Conservation (phyloP, 2,113 vertebrate genomes). For the Chlorodrepanis virens region DNA sequence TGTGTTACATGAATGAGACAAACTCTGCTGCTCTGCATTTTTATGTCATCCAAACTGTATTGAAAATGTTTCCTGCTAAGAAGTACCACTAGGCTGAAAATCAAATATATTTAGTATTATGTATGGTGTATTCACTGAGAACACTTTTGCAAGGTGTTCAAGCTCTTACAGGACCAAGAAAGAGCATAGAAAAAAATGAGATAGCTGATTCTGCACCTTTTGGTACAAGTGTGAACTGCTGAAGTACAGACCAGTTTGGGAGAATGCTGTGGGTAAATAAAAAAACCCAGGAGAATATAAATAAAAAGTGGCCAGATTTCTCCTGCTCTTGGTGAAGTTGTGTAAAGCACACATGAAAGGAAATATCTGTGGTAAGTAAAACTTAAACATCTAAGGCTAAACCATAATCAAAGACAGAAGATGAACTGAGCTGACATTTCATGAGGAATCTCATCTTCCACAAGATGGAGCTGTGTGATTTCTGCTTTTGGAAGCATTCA, state of each 20-base stretch:
- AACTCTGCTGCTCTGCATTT: background rate
- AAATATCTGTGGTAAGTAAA: background rate
- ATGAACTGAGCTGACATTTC: background rate
- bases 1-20: background rate
- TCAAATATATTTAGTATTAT: background rate
- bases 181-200: background rate
- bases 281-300: background rate
- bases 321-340: background rate
- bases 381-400: background rate
- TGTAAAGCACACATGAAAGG: background rate
- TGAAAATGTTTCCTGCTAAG: background rate
- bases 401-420: background rate
- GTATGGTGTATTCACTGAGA: background rate
- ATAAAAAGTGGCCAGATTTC: background rate
- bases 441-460: background rate
- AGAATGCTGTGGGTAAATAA: background rate
- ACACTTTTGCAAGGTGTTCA: background rate
- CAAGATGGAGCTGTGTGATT: constrained; percentile 72
- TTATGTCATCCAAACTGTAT: background rate
- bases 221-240: background rate
- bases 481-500: constrained; percentile 21
- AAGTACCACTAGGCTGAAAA: background rate
- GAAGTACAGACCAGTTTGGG: background rate
- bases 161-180: background rate
- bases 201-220: background rate